Conservation (phyloP, 1,140 invertebrate genomes). For the Zaprionus tsacasi region DNA sequence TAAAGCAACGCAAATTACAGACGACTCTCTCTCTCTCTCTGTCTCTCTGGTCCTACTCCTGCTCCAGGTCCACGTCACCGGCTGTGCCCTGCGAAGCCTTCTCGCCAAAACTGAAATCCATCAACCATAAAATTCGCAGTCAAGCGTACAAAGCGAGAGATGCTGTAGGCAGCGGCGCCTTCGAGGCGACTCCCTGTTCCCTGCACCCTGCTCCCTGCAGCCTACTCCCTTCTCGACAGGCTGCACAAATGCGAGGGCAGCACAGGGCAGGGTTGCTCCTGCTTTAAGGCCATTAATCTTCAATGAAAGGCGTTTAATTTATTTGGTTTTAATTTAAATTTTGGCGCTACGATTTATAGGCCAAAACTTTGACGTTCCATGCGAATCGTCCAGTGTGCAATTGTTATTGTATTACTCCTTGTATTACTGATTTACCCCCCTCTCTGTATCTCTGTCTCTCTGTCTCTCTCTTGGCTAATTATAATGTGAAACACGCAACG, state of each 20-base stretch:
- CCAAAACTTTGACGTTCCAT: constrained; percentile 70
- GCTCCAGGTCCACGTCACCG: neutral
- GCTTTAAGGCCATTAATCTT: constrained; percentile 80
- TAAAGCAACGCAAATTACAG: constrained; percentile 42
- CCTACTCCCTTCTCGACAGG: constrained; percentile 13
- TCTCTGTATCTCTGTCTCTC: too few relatives aligned
- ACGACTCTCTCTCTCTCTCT: neutral
- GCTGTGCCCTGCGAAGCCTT: constrained; percentile 19
- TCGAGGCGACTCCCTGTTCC: constrained; percentile 1
- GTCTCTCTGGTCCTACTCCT: neutral
- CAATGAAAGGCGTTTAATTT: constrained; percentile 82
- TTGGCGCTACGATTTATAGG: constrained; percentile 78
- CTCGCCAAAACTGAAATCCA: constrained; percentile 65
- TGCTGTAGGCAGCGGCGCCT: constrained; percentile 34
- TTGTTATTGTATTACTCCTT: constrained; percentile 32
- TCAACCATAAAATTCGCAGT: constrained; percentile 79
- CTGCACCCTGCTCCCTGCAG: too few relatives aligned
- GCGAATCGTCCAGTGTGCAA: constrained; percentile 58
- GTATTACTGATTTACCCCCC: constrained; percentile 28
- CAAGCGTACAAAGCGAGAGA: constrained; percentile 71
- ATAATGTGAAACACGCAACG: constrained; percentile 68
- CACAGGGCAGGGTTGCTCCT: constrained; percentile 3
- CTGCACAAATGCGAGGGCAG: constrained; percentile 38
- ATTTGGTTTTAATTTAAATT: constrained; percentile 82
- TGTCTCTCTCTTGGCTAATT: constrained; percentile 52